Base-by-base conservation (phyloP, 2,113 vertebrate genomes). In the Oxyura jamaicensis region DNA sequence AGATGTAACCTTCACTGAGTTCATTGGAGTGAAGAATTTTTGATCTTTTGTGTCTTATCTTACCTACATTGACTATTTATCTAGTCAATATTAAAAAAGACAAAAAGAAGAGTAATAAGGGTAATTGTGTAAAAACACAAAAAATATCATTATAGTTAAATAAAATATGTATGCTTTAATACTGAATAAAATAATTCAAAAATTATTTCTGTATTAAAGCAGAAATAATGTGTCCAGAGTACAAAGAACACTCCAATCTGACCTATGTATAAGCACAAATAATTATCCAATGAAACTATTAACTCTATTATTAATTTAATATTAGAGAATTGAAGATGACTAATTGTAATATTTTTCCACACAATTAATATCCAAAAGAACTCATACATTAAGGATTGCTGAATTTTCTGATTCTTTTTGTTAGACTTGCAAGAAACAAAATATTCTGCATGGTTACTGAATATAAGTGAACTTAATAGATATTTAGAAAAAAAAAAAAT, bases 221-320 rank as follows among this genome's bases (percentile, higher is more conserved):
- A 78, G 58, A 86, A 90, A n/a, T 63, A 76, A 59, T 41, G 18
- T 55, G 8, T 55, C 13, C 20, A 12, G 21, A 56, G 8, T 88
- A 15, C 29, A 86, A 81, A 76, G 19, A 44, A 62, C 12, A 35
- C 86, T 69, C 7, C 18, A 46, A 76, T 69, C n/a, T 77, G 31
- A 91, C 63, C 22, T 28, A 20, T 56, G 67, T 4, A 4, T 65
- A 58, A 31, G 7, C 69, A 58, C 7, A 78, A 82, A 39, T 63
- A 8, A 74, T 95, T 91, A 90, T 66, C 84, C 69, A 91, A 36
- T 58, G 17, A 91, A 65, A 58, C 16, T 35, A n/a, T 93, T 78
- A 93, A 93, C 55, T 50, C 33, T 53, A 76, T 88, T 91, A 85
- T 72, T 91, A 93, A 85, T 88, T 92, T 95, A 88, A 66, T 66